Base-by-base conservation (phyloP, 2,797 vertebrate species). In the Manis pentadactyla region DNA sequence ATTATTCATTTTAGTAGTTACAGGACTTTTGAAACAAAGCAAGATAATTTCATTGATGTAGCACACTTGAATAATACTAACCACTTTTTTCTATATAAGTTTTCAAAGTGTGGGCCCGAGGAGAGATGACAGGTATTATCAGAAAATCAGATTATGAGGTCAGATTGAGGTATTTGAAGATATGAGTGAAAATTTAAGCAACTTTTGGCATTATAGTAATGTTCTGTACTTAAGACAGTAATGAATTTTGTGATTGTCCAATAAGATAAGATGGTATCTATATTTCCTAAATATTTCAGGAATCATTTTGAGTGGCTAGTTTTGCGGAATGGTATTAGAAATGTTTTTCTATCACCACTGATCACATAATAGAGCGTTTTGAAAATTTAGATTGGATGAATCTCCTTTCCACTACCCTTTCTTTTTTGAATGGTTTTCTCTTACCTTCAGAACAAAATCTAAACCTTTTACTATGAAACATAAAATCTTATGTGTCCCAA, bases 1-100 rank as follows among this genome's bases (percentile, higher is more conserved):
- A 46, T 75, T 92, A 79, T 61, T 73, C 57, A 75, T 79, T 95
- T 77, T 64, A 57, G 14, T 87, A 87, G 71, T 53, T 95, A 53
- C 10, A 86, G 17, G 14, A 93, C 27, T 34, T 95, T 88, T 82
- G 34, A 77, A 87, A n/a, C 18, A 86, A 81, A 94, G 5, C 12
- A 83, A 86, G 42, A 39, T 5, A 87, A 63, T 71, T n/a, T 37
- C 37, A 90, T 6, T 83, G n/a, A 68, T 29, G 2, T 4, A 49
- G 9, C 5, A 57, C 12, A 87, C 34, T 82, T 79, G 9, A 59
- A 78, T 73, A 55, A 51, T n/a, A 63, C 19, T 8, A 63, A 37
- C 93, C 5, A 51, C 0, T 59, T 83, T 79, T 74, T 59, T 25
- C 27, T 8, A 17, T 53, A 14, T 46, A 14, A 57, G 71, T 92